Evolutionary conservation across 2,797 vertebrate species (phyloP).

Genomic region (Manis javanica): DNA sequence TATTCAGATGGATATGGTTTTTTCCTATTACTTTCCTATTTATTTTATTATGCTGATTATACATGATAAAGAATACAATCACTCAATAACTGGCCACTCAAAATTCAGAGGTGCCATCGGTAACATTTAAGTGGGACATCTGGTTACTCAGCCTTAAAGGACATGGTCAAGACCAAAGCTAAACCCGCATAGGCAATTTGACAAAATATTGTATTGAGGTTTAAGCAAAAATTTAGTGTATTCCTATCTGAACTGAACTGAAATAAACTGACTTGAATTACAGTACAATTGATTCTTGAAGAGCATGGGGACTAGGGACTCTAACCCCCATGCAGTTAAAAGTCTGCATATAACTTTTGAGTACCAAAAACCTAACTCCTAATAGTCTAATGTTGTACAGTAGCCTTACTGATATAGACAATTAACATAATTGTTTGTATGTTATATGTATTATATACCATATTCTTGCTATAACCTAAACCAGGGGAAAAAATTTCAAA

Average conservation of each 20-base stretch:
- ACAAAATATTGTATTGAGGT: not conserved
- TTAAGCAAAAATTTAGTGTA: not conserved
- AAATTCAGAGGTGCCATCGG: not conserved
- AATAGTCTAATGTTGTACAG: no score
- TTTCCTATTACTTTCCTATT: not conserved
- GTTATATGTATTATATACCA: no score
- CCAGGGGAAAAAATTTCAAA: no score
- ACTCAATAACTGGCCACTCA: not conserved
- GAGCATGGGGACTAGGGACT: no score
- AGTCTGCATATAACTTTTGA: no score
- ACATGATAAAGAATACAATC: not conserved
- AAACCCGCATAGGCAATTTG: constrained; percentile 9
- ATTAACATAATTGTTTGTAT: no score
- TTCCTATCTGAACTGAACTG: not conserved
- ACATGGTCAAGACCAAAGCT: not conserved
- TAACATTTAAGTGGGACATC: not conserved
- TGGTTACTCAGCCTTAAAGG: constrained; percentile 5
- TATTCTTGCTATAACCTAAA: no score
- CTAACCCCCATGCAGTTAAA: no score
- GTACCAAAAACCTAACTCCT: no score
- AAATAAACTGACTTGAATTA: constrained; percentile 17
- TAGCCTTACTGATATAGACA: no score
- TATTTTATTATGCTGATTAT: not conserved
- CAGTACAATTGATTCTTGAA: not conserved
- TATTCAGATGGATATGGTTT: not conserved